Conservation (phyloP, 1,140 invertebrate genomes). For the Philotrypesis tridentata region DNA sequence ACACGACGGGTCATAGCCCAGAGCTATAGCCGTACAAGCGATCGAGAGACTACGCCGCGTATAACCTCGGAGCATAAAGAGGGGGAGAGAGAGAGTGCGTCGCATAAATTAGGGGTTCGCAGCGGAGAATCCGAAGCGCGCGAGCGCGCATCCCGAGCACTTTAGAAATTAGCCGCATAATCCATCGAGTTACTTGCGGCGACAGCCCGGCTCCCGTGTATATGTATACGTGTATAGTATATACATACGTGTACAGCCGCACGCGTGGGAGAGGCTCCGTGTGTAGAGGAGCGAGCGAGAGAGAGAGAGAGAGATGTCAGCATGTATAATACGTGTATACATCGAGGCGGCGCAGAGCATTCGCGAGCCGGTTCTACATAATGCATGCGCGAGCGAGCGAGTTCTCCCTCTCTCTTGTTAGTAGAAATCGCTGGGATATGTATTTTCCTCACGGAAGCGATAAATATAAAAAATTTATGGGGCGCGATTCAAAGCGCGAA, state of each 20-base stretch:
- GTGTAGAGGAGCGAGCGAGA: no score
- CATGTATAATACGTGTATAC: conserved; percentile 2
- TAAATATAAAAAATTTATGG: conserved; percentile 20
- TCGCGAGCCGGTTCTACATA: conserved; percentile 26
- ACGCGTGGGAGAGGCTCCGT: neutral
- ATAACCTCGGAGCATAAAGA: neutral
- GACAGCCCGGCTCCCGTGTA: neutral
- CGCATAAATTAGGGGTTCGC: conserved; percentile 62
- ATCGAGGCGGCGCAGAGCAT: neutral
- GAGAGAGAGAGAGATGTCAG: no score
- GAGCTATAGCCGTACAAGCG: no score
- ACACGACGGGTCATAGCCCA: no score
- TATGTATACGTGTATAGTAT: neutral
- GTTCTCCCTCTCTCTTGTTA: conserved; percentile 27
- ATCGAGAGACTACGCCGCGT: no score
- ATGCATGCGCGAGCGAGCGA: conserved; percentile 16
- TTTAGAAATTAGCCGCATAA: conserved; percentile 68
- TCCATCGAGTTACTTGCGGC: conserved; percentile 61
- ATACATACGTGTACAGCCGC: neutral
- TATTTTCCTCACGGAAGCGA: conserved; percentile 2
- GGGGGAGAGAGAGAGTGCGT: conserved; percentile 35
- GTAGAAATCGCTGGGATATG: neutral
- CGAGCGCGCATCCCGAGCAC: conserved; percentile 53
- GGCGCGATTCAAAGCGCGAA: conserved; percentile 14
- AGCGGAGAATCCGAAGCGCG: conserved; percentile 25